These are phyloP conservation scores for Ariopsis seemanni DNA, from an alignment of 2,113 vertebrate species.

Conservation along the genomic window DNA sequence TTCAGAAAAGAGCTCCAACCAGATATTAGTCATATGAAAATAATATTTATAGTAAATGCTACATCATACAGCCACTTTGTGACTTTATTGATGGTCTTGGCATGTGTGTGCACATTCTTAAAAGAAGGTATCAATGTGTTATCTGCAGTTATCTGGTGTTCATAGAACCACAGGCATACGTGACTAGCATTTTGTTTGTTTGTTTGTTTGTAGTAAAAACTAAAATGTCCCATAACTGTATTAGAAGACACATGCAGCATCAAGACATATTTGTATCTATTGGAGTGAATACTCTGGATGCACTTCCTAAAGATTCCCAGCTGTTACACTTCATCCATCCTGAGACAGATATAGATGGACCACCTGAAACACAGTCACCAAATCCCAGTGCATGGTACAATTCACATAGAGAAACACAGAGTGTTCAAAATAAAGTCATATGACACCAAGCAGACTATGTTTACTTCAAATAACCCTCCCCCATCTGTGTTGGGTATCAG, in stretches of 20 bases:
- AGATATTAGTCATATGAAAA: not conserved
- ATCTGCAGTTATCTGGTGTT: not conserved
- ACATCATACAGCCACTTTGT: not conserved
- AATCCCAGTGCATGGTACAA: conserved; percentile 27
- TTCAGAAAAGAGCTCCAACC: not conserved
- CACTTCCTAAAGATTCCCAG: conserved; percentile 24
- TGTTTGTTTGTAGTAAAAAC: not conserved
- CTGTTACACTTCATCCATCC: not conserved
- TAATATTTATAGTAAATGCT: not conserved
- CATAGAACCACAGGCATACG: not conserved
- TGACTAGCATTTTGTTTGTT: not conserved
- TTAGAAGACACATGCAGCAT: not conserved
- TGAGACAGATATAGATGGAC: not conserved
- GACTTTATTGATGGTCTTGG: not conserved
- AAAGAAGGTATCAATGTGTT: not conserved
- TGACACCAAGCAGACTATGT: conserved; percentile 51
- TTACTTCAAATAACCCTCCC: conserved; percentile 48
- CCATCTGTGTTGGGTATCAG: conserved; percentile 52
- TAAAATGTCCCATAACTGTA: not conserved
- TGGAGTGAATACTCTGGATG: conserved; percentile 6
- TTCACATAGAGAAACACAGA: conserved; percentile 2
- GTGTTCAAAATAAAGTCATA: conserved; percentile 55
- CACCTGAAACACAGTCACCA: conserved; percentile 12
- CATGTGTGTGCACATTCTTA: not conserved
- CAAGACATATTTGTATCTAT: conserved; percentile 10